Percentiles rank a stretch among this genome's conserved stretches.
phyloP scores from a whole-genome alignment of 1,140 invertebrate species.

The Drosophila triauraria region DNA sequence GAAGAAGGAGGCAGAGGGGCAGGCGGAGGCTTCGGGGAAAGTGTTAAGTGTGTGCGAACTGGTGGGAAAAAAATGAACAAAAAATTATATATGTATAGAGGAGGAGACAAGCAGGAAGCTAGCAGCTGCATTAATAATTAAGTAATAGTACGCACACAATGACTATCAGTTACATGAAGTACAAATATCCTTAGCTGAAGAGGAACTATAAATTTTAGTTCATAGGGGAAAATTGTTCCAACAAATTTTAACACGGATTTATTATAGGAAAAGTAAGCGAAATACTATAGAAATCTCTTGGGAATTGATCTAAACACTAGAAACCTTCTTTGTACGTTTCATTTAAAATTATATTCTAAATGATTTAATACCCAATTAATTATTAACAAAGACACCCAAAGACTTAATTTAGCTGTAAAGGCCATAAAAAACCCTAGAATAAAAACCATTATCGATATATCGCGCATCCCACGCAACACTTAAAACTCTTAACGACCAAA shows the following conservation, averaged over 20 bases:
- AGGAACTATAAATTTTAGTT: background rate
- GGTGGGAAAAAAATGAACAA: conserved; percentile 14
- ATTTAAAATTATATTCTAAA: no score
- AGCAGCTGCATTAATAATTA: conserved; percentile 54
- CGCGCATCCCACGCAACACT: conserved; percentile 4
- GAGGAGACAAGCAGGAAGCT: conserved; percentile 4
- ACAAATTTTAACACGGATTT: background rate
- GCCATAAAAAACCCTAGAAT: background rate
- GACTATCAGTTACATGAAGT: conserved; percentile 27
- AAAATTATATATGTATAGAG: conserved; percentile 10
- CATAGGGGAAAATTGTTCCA: background rate
- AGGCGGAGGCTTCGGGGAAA: conserved; percentile 5
- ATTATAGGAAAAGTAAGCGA: background rate
- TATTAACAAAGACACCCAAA: background rate
- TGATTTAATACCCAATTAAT: background rate
- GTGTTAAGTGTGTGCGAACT: conserved; percentile 63
- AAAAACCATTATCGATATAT: conserved; percentile 22
- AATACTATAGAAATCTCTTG: no score
- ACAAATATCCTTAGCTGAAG: background rate
- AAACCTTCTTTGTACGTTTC: no score
- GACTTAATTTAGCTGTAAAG: background rate
- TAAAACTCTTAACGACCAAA: conserved; percentile 23
- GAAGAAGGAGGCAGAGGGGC: background rate
- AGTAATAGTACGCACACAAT: conserved; percentile 41
- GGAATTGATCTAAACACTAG: no score